Evolutionary conservation across 2,113 vertebrate species (phyloP).

Genomic region (Sula dactylatra): DNA sequence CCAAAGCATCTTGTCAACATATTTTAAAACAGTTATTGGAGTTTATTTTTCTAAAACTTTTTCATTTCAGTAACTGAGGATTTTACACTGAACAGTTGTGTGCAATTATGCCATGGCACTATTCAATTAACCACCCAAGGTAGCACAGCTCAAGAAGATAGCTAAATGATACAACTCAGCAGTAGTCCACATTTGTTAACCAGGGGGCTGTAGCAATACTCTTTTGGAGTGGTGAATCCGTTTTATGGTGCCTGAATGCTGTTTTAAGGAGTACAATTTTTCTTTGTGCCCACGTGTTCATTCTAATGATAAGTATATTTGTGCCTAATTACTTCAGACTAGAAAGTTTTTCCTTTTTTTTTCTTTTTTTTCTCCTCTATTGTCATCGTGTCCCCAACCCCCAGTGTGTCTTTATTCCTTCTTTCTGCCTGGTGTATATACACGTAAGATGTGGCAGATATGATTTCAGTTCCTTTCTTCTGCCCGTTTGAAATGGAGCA

Average conservation of each 20-base stretch:
- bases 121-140: conserved; percentile 45
- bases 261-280: neutral
- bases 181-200: neutral
- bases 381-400: too few species aligned
- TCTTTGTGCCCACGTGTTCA: neutral
- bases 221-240: neutral
- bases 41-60: neutral
- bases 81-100: neutral
- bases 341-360: neutral
- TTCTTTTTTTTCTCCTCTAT: too few species aligned
- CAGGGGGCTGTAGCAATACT: neutral
- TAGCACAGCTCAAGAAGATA: neutral
- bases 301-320: neutral
- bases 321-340: neutral
- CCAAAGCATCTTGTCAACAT: neutral
- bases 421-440: neutral
- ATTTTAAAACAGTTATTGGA: neutral
- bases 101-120: neutral
- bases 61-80: neutral
- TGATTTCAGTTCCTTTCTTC: neutral
- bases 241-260: neutral
- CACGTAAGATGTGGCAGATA: neutral
- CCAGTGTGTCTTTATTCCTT: neutral
- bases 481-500: neutral
- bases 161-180: neutral